Conservation (phyloP, 2,113 vertebrate genomes). For the Ptilonorhynchus violaceus region DNA sequence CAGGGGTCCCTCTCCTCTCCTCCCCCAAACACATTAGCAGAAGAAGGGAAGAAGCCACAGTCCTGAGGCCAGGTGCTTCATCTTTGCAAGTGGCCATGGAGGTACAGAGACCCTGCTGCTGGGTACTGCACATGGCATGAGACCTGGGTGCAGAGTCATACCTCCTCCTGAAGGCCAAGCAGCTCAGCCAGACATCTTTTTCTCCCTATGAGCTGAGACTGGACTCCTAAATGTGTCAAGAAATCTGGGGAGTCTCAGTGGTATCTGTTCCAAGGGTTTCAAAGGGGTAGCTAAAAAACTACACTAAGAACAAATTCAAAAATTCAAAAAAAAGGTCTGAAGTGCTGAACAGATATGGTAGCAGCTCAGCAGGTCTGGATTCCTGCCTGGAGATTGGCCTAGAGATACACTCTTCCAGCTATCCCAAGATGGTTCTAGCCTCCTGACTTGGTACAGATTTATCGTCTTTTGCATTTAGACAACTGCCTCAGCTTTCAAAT, state of each 20-base stretch:
- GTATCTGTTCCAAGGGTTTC: neutral
- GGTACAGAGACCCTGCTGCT: neutral
- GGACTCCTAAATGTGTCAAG: neutral
- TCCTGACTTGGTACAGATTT: slow-evolving; percentile 15
- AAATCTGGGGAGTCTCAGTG: neutral
- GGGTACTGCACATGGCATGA: neutral
- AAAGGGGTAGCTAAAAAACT: neutral
- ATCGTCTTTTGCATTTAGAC: neutral
- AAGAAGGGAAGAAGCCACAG: neutral
- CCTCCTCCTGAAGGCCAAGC: neutral
- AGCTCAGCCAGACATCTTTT: neutral
- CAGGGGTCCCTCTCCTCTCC: neutral
- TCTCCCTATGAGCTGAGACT: neutral
- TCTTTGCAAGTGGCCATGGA: neutral
- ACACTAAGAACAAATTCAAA: neutral
- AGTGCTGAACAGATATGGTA: neutral
- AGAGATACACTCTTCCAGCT: neutral
- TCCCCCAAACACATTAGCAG: neutral
- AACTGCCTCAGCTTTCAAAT: neutral
- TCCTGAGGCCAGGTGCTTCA: neutral
- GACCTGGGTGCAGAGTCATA: neutral
- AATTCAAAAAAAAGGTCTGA: neutral
- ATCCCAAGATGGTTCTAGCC: neutral
- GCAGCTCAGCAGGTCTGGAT: neutral
- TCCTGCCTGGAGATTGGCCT: neutral